Evolutionary conservation across 53 echinoderm and acorn worm genomes (phyloP).

Genomic region (Patiria pectinifera): DNA sequence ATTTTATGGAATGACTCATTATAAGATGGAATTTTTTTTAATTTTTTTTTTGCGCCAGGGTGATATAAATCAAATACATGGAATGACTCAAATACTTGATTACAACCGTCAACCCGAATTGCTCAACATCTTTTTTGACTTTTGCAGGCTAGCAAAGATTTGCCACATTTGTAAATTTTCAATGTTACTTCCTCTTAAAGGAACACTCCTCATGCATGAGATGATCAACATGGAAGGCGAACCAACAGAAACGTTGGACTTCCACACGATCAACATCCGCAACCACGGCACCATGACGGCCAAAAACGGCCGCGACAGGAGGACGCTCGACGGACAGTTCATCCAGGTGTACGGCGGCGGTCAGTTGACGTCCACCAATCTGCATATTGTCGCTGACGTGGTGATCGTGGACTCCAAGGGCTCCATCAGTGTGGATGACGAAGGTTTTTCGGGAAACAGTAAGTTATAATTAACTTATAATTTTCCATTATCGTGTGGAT

Average conservation of each 20-base stretch:
- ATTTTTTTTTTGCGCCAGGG: too few relatives aligned
- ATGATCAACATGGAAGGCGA: constrained; percentile 81
- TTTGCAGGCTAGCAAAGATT: too few relatives aligned
- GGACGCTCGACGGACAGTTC: constrained; percentile 75
- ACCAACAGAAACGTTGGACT: constrained; percentile 77
- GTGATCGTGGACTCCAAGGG: constrained; percentile 87
- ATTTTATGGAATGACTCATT: too few relatives aligned
- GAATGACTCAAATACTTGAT: too few relatives aligned
- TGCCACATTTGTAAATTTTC: too few relatives aligned
- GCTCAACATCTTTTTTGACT: too few relatives aligned
- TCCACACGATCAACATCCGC: constrained; percentile 76
- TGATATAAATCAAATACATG: too few relatives aligned
- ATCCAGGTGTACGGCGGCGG: constrained; percentile 89
- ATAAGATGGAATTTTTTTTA: too few relatives aligned
- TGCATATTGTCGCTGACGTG: constrained; percentile 76
- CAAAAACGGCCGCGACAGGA: constrained; percentile 74
- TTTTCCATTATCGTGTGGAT: too few relatives aligned
- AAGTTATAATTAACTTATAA: too few relatives aligned
- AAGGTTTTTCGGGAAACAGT: constrained; percentile 71
- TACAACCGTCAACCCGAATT: too few relatives aligned
- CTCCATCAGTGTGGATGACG: constrained; percentile 66
- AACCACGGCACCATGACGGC: constrained; percentile 86
- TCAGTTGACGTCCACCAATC: constrained; percentile 71
- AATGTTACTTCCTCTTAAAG: constrained; percentile 16
- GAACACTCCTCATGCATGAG: constrained; percentile 88